Base-by-base conservation (phyloP, 2,113 vertebrate species). In the Blennius ocellaris region DNA sequence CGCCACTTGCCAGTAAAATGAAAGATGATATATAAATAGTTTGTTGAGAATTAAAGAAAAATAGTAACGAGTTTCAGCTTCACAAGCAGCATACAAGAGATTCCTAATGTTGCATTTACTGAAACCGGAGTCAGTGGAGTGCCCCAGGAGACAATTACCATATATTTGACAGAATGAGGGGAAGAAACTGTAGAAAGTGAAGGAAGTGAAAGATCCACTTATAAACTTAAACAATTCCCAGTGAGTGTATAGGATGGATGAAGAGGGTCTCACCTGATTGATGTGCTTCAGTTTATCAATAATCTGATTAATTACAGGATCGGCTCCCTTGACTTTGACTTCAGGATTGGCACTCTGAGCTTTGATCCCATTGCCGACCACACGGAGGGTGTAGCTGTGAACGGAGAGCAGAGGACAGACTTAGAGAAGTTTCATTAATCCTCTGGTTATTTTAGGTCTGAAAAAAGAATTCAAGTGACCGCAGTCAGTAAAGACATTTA, bases 251-350 rank as follows among this genome's bases (percentile, higher is more conserved):
- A 55, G 5, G 63, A n/a, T 68, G 17, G 41, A 38, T n/a, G 1
- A 30, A 57, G 45, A 37, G n/a, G 15, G 36, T 65, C 93, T 94
- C 91, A 97, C 96, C 96, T 97, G 95, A 92, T 95, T 96, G 91
- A 97, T 80, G 77, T 96, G 96, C 68, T 95, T 97, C 79, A 97
- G 93, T 89, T 98, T 97, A 92, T 97, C 96, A 69, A 95, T 96
- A 82, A 97, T 94, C 87, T 96, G 95, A 88, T 92, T 95, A 84
- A 96, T 96, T 53, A 95, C 84, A 1, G 95, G 94, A 80, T 98
- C 95, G 0, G 69, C 89, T 83, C 91, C 95, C 89, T 94, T 97
- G 83, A 96, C 95, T 92, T 92, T 96, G 53, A 97, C 95, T 89
- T 98, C 96, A 0, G 96, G 96, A 89, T 97, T 98, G 73, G 63